Conservation (phyloP, 2,113 vertebrate genomes). For the Esox niger region DNA sequence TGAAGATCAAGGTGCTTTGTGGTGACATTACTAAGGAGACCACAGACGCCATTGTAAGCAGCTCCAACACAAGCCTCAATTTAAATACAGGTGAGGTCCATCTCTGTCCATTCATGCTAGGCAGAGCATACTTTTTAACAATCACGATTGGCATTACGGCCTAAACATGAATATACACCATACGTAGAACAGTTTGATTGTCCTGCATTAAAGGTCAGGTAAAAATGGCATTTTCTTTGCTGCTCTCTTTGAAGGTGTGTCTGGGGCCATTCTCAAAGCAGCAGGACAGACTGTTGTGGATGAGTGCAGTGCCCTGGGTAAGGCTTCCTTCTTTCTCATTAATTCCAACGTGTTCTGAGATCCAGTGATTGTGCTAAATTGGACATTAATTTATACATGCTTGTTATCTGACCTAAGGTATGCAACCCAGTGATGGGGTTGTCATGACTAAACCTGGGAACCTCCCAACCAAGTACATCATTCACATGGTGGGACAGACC, state of each 20-base stretch:
- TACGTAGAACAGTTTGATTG: not conserved
- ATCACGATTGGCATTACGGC: too few relatives aligned
- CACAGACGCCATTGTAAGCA: slow-evolving; percentile 55
- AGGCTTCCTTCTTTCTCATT: not conserved
- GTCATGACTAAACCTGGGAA: slow-evolving; percentile 53
- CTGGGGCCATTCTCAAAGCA: slow-evolving; percentile 57
- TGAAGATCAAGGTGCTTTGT: slow-evolving; percentile 43
- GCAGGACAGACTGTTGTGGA: slow-evolving; percentile 48
- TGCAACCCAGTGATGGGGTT: slow-evolving; percentile 46
- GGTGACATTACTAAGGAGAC: slow-evolving; percentile 56
- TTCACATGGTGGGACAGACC: slow-evolving; percentile 59
- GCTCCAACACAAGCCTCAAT: slow-evolving; percentile 52
- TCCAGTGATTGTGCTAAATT: not conserved
- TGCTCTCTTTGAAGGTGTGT: slow-evolving; percentile 44
- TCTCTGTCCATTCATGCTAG: too few relatives aligned
- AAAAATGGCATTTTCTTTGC: not conserved
- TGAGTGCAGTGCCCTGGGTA: slow-evolving; percentile 53
- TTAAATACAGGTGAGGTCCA: slow-evolving; percentile 40
- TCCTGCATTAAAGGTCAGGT: not conserved
- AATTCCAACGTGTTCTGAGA: not conserved
- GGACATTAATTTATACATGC: not conserved
- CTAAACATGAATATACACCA: not conserved
- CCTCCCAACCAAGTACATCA: slow-evolving; percentile 48
- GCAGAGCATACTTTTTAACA: too few relatives aligned
- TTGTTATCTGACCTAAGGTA: slow-evolving; percentile 23